Percentiles rank a stretch among this genome's conserved stretches.
phyloP scores from a whole-genome alignment of 2,797 vertebrate genomes.

The Todus mexicanus region DNA sequence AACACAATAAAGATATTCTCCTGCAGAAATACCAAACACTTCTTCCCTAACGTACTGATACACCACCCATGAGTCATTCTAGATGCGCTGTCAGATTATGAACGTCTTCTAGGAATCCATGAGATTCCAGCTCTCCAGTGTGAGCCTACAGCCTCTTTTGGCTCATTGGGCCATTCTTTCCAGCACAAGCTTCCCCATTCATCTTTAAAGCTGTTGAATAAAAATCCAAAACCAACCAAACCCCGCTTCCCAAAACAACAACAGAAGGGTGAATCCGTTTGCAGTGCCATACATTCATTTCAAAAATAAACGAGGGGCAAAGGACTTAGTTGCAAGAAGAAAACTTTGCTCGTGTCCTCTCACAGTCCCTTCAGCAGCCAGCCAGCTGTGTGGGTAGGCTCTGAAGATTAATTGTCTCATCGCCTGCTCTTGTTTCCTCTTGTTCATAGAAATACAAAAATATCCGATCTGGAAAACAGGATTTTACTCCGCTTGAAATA shows the following conservation, averaged over 20 bases:
- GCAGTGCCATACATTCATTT: not conserved
- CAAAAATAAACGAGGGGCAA: not conserved
- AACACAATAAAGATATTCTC: not conserved
- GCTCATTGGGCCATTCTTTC: not conserved
- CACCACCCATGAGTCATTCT: not conserved
- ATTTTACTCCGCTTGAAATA: slow-evolving; percentile 4
- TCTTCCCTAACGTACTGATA: not conserved
- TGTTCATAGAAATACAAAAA: slow-evolving; percentile 60
- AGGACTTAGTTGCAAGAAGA: slow-evolving; percentile 44
- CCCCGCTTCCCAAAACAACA: not conserved
- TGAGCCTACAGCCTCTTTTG: not conserved
- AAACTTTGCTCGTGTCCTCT: slow-evolving; percentile 9
- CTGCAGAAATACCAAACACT: not conserved
- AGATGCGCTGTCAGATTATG: not conserved
- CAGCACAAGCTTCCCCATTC: not conserved
- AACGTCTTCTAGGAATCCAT: not conserved
- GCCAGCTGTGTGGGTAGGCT: slow-evolving; percentile 64
- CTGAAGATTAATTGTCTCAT: slow-evolving; percentile 63
- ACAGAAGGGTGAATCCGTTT: not conserved
- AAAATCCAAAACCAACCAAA: not conserved
- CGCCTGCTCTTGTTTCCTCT: slow-evolving; percentile 36
- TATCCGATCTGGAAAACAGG: slow-evolving; percentile 33
- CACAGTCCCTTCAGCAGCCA: slow-evolving; percentile 14
- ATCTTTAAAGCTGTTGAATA: not conserved
- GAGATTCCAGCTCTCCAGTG: not conserved